A percentile compares a stretch with the other conserved stretches of the same genome.
phyloP scores from a whole-genome alignment of 2,113 vertebrate species.

The Telmatochromis brachygnathus region DNA sequence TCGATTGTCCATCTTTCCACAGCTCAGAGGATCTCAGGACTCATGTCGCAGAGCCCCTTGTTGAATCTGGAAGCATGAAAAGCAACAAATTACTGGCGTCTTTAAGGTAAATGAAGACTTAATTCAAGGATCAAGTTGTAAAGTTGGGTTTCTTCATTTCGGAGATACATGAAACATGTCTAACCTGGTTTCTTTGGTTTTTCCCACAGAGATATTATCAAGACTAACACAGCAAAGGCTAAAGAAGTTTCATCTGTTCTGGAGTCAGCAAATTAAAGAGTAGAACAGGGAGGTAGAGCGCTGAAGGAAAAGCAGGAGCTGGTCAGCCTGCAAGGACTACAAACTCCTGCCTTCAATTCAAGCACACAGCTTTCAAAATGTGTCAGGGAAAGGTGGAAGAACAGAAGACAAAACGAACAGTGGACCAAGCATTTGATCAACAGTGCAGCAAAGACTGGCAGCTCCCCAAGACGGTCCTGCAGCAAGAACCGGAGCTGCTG shows the following conservation, averaged over 20 bases:
- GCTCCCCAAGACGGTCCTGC: not conserved
- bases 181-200: not conserved
- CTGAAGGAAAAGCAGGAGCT: not conserved
- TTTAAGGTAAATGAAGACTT: slow-evolving; percentile 54
- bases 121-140: not conserved
- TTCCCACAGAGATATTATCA: slow-evolving; percentile 38
- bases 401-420: not conserved
- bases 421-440: not conserved
- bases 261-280: not conserved
- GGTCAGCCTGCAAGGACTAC: not conserved
- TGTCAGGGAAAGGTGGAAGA: not conserved
- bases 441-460: not conserved
- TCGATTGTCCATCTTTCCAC: not conserved
- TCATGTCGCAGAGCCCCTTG: not conserved
- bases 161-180: not conserved
- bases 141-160: not conserved
- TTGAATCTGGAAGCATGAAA: not conserved
- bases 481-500: not conserved
- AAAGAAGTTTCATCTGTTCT: not conserved
- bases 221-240: slow-evolving; percentile 21
- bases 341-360: not conserved
- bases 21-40: slow-evolving; percentile 37
- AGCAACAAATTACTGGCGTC: slow-evolving; percentile 16
- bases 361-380: not conserved
- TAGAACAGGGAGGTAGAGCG: slow-evolving; percentile 9